Base-by-base conservation (phyloP, 1,140 invertebrate genomes). In the Drosophila punjabiensis region DNA sequence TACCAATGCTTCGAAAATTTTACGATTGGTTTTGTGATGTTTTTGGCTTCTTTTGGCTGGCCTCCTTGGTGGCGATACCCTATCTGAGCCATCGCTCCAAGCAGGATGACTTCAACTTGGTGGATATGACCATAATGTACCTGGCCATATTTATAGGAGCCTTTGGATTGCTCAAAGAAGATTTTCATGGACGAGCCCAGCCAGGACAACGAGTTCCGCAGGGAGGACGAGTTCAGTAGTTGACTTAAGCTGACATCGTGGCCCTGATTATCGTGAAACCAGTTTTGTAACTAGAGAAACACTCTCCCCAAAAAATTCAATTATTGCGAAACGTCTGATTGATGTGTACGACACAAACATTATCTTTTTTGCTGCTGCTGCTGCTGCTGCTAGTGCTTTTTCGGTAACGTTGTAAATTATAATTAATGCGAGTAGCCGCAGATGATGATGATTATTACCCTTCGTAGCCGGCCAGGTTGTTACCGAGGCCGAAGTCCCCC, bases 391-490 rank as follows among this genome's bases (percentile, higher is more conserved):
- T 52, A 32, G 10, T 33, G 47, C 28, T 45, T 33, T 58, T 65
- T 64, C 16, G 64, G 59, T 47, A 37, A 39, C 33, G 20, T 13
- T 80, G 61, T 48, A 43, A 60, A 52, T 67, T 69, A 50, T 76
- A 83, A 76, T 74, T 84, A 80, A 81, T 67, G 53, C 55, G 69
- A 33, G 43, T 65, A 53, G 30, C n/a, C 41, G 56, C 60, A 75
- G 76, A 74, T 84, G 37, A 47, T 47, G 76, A 47, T 47, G 76
- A 78, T 90, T 71, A 77, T 90, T 89, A 89, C 86, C 86, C 86
- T 64, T 86, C 86, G 59, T 89, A 89, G 86, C 86, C 86, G 65
- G 86, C 86, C 65, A 89, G 71, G 69, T 89, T 89, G 82, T 86
- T 89, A 43, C 56, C 79, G 50, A 62, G 70, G 64, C 74, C 63